Evolutionary conservation across 2,113 vertebrate species (phyloP).

Genomic region (Beaufortia kweichowensis): DNA sequence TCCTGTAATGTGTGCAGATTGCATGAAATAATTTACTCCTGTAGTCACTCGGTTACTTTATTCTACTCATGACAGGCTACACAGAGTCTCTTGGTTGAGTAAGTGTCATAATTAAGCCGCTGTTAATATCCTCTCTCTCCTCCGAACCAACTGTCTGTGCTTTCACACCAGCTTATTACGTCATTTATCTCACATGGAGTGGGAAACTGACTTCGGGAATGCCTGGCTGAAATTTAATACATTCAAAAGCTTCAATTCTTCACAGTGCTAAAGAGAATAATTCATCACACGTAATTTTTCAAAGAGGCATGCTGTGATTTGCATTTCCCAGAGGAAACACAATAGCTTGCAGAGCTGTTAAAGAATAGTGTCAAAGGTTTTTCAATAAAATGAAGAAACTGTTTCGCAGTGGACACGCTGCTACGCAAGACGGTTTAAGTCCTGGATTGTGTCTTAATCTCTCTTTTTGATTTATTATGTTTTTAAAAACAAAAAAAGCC

Average conservation of each 20-base stretch:
- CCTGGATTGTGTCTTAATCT: no score
- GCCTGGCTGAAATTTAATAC: slow-evolving; percentile 22
- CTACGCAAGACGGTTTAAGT: no score
- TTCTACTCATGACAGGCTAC: neutral
- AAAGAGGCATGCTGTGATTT: neutral
- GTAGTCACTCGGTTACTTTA: slow-evolving; percentile 11
- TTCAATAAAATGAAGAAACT: no score
- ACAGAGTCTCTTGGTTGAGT: slow-evolving; percentile 1
- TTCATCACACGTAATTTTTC: slow-evolving; percentile 3
- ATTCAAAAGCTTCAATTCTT: slow-evolving; percentile 18
- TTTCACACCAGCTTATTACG: slow-evolving; percentile 31
- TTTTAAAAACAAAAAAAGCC: no score
- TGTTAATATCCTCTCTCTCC: slow-evolving; percentile 31
- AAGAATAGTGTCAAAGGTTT: neutral
- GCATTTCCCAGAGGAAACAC: neutral
- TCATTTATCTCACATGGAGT: slow-evolving; percentile 39
- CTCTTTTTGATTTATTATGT: no score
- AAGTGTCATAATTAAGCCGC: slow-evolving; percentile 34
- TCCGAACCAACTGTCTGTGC: slow-evolving; percentile 24
- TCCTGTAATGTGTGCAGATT: neutral
- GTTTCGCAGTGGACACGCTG: no score
- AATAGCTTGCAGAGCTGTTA: neutral
- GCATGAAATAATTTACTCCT: slow-evolving; percentile 15
- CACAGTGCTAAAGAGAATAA: slow-evolving; percentile 1
- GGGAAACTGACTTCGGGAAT: slow-evolving; percentile 23